phyloP scores from a whole-genome alignment of 64 coral and sea anemone genomes.

The Porites australiensis region DNA sequence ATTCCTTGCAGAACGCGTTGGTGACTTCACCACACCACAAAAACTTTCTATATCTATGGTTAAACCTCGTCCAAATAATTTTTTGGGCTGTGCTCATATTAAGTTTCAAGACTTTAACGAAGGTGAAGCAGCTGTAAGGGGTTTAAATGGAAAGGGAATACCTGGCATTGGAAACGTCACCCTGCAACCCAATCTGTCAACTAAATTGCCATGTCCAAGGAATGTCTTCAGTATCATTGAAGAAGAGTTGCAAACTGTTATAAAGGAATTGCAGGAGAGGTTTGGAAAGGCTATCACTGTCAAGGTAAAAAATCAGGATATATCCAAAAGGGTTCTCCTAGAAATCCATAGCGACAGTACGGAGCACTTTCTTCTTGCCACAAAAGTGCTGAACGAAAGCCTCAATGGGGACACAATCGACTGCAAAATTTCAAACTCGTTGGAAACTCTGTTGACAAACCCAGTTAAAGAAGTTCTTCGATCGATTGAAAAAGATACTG shows the following conservation, averaged over 20 bases:
- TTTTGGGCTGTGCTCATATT: background rate
- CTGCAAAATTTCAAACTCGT: conserved; percentile 5
- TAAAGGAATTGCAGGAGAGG: background rate
- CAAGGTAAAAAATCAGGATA: background rate
- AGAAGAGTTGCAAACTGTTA: background rate
- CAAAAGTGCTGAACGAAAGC: conserved; percentile 2
- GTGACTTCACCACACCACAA: background rate
- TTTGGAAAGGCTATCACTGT: background rate
- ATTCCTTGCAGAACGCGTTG: background rate
- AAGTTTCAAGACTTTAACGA: conserved; percentile 25
- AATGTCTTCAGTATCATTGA: conserved; percentile 10
- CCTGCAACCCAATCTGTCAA: conserved; percentile 10
- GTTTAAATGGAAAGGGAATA: background rate
- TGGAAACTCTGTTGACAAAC: conserved; percentile 1
- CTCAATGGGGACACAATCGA: conserved; percentile 49
- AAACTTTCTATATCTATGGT: conserved; percentile 11
- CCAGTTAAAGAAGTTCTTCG: conserved; percentile 26
- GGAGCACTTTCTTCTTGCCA: conserved; percentile 46
- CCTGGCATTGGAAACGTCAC: background rate
- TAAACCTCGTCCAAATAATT: background rate
- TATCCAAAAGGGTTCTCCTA: conserved; percentile 13
- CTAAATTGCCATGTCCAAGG: background rate
- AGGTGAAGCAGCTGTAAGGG: conserved; percentile 2
- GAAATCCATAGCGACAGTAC: conserved; percentile 27
- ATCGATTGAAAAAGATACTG: conserved; percentile 42